These are phyloP conservation scores for Aurelia coerulea DNA, from an alignment of 30 jellyfish, hydroid and myxozoan species.

Conservation along the genomic window DNA sequence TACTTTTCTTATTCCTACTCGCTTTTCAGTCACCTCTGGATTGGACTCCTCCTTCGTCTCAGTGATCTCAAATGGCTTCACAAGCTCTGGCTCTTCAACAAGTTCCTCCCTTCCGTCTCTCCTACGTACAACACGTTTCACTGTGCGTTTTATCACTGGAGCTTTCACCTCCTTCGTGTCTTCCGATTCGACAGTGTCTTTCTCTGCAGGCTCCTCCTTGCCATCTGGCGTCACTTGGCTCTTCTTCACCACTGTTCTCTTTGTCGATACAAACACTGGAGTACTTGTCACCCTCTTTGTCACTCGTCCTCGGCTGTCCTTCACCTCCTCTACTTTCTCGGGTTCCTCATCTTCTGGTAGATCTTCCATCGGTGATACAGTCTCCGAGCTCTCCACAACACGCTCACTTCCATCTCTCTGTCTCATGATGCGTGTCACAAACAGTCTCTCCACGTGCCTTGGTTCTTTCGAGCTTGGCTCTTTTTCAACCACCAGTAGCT, in stretches of 20 bases:
- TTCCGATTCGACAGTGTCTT: conserved; percentile 11
- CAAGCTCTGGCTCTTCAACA: conserved; percentile 45
- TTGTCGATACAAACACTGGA: conserved; percentile 63
- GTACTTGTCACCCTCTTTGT: conserved; percentile 48
- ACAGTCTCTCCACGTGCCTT: conserved; percentile 75
- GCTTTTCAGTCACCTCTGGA: conserved; percentile 62
- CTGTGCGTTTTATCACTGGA: conserved; percentile 46
- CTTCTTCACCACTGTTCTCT: conserved; percentile 49
- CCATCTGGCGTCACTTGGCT: conserved; percentile 76
- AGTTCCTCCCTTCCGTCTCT: conserved; percentile 74
- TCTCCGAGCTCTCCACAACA: conserved; percentile 74
- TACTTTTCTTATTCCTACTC: not conserved
- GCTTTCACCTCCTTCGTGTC: conserved; percentile 43
- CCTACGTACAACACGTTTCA: conserved; percentile 38
- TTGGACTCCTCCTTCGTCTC: conserved; percentile 33
- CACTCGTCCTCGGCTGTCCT: conserved; percentile 57
- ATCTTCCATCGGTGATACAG: conserved; percentile 70
- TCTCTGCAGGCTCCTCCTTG: conserved; percentile 42
- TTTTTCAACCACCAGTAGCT: not conserved
- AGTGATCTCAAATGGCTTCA: conserved; percentile 53
- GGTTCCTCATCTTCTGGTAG: conserved; percentile 77
- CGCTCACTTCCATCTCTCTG: conserved; percentile 84
- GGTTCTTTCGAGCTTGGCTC: conserved; percentile 58
- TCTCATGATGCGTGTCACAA: conserved; percentile 73
- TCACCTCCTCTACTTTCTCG: conserved; percentile 43